Conservation (phyloP, 2,888 invertebrate genomes). For the Brachynemurus nebulosus region DNA sequence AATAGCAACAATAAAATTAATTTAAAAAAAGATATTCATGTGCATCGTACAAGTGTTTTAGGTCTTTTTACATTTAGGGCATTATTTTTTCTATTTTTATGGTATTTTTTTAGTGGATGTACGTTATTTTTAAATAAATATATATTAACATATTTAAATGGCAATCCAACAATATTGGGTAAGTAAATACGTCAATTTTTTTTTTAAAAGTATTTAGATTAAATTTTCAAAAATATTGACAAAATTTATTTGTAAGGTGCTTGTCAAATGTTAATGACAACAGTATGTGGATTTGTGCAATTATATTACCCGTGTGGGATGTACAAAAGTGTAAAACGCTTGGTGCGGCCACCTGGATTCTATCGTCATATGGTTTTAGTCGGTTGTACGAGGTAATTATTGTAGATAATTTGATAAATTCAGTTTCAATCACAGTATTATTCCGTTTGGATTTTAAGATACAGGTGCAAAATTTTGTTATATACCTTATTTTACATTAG, state of each 20-base stretch:
- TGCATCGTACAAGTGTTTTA: not conserved
- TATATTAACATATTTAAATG: conserved; percentile 54
- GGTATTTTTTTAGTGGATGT: conserved; percentile 67
- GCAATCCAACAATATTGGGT: conserved; percentile 62
- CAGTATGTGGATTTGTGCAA: conserved; percentile 58
- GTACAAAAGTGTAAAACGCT: conserved; percentile 44
- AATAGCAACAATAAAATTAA: not conserved
- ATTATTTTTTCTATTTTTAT: conserved; percentile 44
- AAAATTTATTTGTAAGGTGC: conserved; percentile 38
- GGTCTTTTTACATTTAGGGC: conserved; percentile 45
- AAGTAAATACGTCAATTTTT: conserved; percentile 19
- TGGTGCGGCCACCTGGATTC: conserved; percentile 50
- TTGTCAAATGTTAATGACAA: conserved; percentile 62
- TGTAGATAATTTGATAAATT: too few relatives aligned
- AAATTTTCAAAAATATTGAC: conserved; percentile 3
- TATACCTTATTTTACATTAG: too few relatives aligned
- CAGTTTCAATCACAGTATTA: too few relatives aligned
- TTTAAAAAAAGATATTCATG: not conserved
- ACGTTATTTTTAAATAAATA: conserved; percentile 67
- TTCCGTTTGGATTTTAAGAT: too few relatives aligned
- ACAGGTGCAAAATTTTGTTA: too few relatives aligned
- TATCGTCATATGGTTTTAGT: conserved; percentile 59
- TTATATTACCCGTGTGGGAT: conserved; percentile 60
- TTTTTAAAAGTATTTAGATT: conserved; percentile 6
- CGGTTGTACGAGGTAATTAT: conserved; percentile 51